Conservation (phyloP, 2,888 invertebrate genomes). For the Phaedon cochleariae region DNA sequence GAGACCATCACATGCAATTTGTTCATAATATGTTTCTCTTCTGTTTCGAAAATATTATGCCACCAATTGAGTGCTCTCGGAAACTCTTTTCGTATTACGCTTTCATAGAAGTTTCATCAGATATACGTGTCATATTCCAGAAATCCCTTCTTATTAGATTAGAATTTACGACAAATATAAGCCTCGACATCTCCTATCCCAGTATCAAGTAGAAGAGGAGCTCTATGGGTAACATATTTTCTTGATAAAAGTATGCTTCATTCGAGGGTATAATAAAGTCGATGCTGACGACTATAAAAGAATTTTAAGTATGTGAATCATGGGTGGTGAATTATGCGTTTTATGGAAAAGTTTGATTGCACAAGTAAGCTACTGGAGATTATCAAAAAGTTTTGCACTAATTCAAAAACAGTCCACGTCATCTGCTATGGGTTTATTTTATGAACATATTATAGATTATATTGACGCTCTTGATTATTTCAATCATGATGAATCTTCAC, state of each 20-base stretch:
- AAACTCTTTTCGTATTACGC: neutral
- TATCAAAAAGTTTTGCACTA: too few relatives aligned
- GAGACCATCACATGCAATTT: too few relatives aligned
- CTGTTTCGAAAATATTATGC: neutral
- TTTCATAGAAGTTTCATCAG: neutral
- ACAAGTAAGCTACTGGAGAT: too few relatives aligned
- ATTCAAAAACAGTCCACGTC: too few relatives aligned
- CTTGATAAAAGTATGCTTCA: constrained; percentile 43
- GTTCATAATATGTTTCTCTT: too few relatives aligned
- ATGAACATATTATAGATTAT: too few relatives aligned
- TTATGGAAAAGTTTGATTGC: constrained; percentile 1
- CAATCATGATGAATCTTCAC: too few relatives aligned
- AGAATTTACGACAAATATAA: neutral
- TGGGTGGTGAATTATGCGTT: constrained; percentile 28
- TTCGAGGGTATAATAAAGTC: too few relatives aligned
- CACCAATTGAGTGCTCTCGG: neutral
- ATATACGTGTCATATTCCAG: neutral
- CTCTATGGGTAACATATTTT: constrained; percentile 32
- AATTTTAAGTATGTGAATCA: constrained; percentile 46
- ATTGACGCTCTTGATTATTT: too few relatives aligned
- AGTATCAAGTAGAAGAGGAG: neutral
- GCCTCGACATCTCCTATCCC: too few relatives aligned
- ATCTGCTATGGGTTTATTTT: too few relatives aligned
- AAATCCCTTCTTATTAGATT: neutral
- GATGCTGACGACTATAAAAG: constrained; percentile 42